Evolutionary conservation across 1,140 invertebrate species (phyloP).

Genomic region (Dufourea novaeangliae): DNA sequence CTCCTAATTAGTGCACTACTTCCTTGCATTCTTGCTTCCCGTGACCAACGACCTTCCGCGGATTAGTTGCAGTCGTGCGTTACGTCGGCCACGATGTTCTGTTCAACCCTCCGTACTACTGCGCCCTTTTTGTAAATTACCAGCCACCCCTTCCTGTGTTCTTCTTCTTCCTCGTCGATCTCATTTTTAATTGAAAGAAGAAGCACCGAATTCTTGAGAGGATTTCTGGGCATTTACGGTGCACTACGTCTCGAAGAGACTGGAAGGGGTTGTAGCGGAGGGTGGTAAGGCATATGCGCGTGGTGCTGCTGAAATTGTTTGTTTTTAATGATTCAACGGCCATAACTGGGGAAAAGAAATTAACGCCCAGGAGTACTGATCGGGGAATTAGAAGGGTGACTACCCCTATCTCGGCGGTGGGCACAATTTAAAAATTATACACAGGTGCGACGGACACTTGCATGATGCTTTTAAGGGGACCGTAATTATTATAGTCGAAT

Average conservation of each 20-base stretch:
- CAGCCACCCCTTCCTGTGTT: background rate
- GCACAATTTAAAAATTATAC: background rate
- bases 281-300: background rate
- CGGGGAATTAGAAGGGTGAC: background rate
- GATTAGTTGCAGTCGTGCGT: slow-evolving; percentile 64
- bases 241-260: too few species aligned
- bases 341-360: background rate
- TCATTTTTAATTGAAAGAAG: slow-evolving; percentile 17
- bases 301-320: background rate
- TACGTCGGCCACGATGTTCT: slow-evolving; percentile 49
- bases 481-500: background rate
- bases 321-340: background rate
- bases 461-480: background rate
- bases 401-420: background rate
- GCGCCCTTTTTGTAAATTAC: slow-evolving; percentile 24
- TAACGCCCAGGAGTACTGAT: background rate
- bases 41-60: slow-evolving; percentile 59
- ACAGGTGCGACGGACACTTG: background rate
- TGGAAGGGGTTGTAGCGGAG: background rate
- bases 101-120: background rate
- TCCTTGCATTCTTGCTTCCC: slow-evolving; percentile 60
- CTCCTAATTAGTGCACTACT: slow-evolving; percentile 71
- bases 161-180: background rate
- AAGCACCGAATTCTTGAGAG: background rate
- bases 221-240: background rate